Conservation (phyloP, 92 coral and sea anemone genomes). For the Actinernus sp. region DNA sequence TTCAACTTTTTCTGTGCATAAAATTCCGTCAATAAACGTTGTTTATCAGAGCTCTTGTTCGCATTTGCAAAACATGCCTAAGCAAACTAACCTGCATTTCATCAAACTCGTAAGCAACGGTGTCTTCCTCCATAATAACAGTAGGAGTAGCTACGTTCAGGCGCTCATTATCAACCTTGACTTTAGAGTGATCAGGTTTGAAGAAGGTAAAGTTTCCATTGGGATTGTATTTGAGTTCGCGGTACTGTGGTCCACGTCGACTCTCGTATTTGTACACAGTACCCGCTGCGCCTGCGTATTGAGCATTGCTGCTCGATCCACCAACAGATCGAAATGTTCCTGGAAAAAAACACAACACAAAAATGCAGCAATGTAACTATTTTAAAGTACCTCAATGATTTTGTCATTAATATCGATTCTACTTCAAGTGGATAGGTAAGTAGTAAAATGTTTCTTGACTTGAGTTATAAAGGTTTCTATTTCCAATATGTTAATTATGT, state of each 20-base stretch:
- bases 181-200: conserved; percentile 89
- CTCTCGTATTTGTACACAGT: conserved; percentile 95
- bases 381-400: no score
- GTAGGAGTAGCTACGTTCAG: conserved; percentile 73
- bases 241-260: conserved; percentile 93
- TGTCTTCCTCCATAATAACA: conserved; percentile 85
- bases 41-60: no score
- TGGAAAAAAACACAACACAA: no score
- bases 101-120: conserved; percentile 86
- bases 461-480: no score
- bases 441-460: no score
- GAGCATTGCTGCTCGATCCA: conserved; percentile 30
- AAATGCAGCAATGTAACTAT: no score
- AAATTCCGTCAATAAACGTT: no score
- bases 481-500: no score
- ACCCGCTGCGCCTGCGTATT: conserved; percentile 84
- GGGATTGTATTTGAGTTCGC: conserved; percentile 87
- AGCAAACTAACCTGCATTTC: conserved; percentile 82
- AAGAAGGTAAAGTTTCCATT: conserved; percentile 77
- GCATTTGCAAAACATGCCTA: no score
- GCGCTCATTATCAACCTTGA: conserved; percentile 81
- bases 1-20: no score
- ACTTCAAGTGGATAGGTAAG: no score
- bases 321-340: conserved; percentile 39
- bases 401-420: no score